Base-by-base conservation (phyloP, 2,797 vertebrate species). In the Iguana delicatissima region DNA sequence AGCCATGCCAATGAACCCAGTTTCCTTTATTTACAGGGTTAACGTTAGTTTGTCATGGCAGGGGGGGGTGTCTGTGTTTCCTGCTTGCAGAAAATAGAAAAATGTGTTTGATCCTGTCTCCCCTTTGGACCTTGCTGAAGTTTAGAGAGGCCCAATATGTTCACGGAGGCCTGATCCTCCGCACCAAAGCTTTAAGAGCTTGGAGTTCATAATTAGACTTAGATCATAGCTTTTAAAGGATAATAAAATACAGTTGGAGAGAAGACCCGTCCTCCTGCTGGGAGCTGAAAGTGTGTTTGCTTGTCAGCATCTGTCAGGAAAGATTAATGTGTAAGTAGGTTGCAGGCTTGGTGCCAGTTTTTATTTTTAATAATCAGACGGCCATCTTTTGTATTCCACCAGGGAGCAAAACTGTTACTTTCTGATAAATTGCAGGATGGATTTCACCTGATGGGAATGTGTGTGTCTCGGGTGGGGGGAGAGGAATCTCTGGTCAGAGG, bases 291-390 rank as follows among this genome's bases (percentile, higher is more conserved):
- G 50, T n/a, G 64, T 55, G 10, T 94, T 93, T 95, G 92, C 93
- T 93, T 62, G 87, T 93, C 95, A 95, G 94, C 93, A 95, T 95
- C 96, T 96, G 93, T 91, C 93, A 93, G 91, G 83, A 91, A 90
- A 94, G 94, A 96, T 96, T 95, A 95, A 94, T 85, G 93, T 92
- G 86, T 91, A 93, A 96, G 95, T 91, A 93, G 92, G 93, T 86
- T 95, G 94, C 76, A 86, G 96, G 93, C 94, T 57, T 88, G 84
- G 76, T 87, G 94, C 96, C 95, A 96, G 94, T 52, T 89, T 84
- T 95, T 95, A 80, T 93, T 96, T 96, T 97, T 95, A 94, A 95
- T 96, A 94, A 92, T 93, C 96, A 91, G 94, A 95, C 91, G 91
- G 86, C 3, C 9, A 0, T 87, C 82, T 85, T 46, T 59, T 0